These are phyloP conservation scores for Lethenteron camtschaticum DNA, from an alignment of 2,113 vertebrate species.

Conservation along the genomic window DNA sequence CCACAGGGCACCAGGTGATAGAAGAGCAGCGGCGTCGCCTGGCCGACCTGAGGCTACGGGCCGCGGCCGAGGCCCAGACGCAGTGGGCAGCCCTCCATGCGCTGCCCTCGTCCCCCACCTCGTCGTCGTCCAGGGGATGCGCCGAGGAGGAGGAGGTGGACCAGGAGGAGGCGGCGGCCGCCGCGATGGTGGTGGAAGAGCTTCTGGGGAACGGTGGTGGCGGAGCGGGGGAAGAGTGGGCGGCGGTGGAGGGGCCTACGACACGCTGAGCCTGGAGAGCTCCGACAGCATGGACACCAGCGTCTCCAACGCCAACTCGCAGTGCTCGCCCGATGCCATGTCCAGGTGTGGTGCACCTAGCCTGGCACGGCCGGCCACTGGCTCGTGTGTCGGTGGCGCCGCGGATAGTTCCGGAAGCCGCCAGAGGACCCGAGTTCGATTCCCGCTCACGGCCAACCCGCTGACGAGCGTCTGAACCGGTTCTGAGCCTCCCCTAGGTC, in stretches of 20 bases:
- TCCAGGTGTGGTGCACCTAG: no score
- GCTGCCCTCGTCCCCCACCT: slow-evolving; percentile 23
- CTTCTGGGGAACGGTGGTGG: no score
- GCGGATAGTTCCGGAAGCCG: no score
- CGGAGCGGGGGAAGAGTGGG: neutral
- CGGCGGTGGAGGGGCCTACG: slow-evolving; percentile 31
- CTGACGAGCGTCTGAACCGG: no score
- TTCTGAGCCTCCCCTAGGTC: no score
- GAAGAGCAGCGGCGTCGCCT: slow-evolving; percentile 71
- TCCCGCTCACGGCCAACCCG: no score
- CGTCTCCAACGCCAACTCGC: slow-evolving; percentile 59
- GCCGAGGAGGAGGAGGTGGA: no score
- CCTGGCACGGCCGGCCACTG: no score
- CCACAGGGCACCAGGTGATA: slow-evolving; percentile 70
- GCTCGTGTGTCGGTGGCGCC: no score
- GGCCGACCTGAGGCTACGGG: slow-evolving; percentile 73
- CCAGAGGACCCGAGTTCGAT: no score
- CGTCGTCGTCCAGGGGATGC: slow-evolving; percentile 34
- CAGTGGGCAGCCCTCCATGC: slow-evolving; percentile 52
- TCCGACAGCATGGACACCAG: slow-evolving; percentile 94
- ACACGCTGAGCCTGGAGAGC: slow-evolving; percentile 90
- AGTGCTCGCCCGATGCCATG: slow-evolving; percentile 48
- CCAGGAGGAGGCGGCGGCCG: no score
- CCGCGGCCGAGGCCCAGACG: slow-evolving; percentile 59
- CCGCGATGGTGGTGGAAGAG: no score